phyloP scores from a whole-genome alignment of 2,113 vertebrate species.

The Spilogale gracilis region DNA sequence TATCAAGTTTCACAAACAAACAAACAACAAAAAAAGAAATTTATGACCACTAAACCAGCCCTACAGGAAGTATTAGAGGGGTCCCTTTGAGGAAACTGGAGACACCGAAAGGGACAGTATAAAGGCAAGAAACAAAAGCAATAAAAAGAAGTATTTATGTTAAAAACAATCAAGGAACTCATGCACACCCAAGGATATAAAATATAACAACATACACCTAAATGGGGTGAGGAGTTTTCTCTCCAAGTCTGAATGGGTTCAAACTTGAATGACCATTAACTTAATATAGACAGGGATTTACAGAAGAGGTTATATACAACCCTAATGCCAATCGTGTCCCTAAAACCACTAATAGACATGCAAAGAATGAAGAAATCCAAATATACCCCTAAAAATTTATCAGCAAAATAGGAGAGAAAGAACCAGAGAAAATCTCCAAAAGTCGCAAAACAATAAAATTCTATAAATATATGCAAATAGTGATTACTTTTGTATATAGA shows the following conservation, averaged over 20 bases:
- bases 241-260: rapidly evolving
- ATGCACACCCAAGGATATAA: background rate
- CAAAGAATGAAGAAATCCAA: background rate
- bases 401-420: background rate
- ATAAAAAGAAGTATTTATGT: background rate
- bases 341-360: background rate
- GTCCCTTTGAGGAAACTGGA: background rate
- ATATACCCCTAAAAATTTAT: background rate
- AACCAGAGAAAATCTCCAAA: background rate
- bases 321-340: background rate
- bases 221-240: background rate
- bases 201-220: background rate
- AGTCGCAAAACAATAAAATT: background rate
- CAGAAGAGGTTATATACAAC: background rate
- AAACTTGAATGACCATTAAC: background rate
- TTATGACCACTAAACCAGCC: background rate
- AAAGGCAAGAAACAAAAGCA: background rate
- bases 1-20: background rate
- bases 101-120: background rate
- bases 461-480: background rate
- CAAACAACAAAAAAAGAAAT: background rate
- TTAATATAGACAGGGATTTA: background rate
- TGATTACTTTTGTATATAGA: background rate
- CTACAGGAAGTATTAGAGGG: background rate
- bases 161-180: background rate